Percentiles rank a stretch among this genome's conserved stretches.
Evolutionary conservation across 2,888 invertebrate species (phyloP).

Genomic region (Ophioninae sp.): DNA sequence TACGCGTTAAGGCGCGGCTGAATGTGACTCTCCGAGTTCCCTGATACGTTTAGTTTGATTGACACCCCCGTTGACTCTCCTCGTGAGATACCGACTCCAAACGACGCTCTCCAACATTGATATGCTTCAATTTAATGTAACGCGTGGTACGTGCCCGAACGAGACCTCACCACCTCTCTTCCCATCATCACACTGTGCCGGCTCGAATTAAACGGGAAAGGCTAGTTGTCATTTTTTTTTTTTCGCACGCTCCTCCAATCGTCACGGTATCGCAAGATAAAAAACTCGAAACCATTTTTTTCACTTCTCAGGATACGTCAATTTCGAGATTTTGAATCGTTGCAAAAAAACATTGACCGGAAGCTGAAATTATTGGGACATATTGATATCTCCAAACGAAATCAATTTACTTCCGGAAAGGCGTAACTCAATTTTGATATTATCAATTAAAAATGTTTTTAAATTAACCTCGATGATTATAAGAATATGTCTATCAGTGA

Average conservation of each 20-base stretch:
- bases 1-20: not conserved
- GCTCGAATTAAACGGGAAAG: not conserved
- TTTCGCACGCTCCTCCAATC: not conserved
- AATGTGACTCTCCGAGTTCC: slow-evolving; percentile 3
- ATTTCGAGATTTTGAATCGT: no score
- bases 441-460: no score
- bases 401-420: no score
- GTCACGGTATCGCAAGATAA: not conserved
- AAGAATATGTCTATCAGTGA: no score
- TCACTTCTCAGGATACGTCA: not conserved
- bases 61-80: slow-evolving; percentile 25
- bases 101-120: not conserved
- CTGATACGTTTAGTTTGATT: slow-evolving; percentile 51
- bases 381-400: no score
- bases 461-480: no score
- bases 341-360: no score
- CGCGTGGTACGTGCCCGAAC: not conserved
- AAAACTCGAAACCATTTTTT: not conserved
- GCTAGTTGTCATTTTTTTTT: not conserved
- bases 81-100: not conserved
- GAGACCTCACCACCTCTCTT: not conserved
- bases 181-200: not conserved
- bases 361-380: no score
- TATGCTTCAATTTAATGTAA: slow-evolving; percentile 25
- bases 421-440: no score